phyloP scores from a whole-genome alignment of 2,888 invertebrate genomes.

The Abscondita cerata region DNA sequence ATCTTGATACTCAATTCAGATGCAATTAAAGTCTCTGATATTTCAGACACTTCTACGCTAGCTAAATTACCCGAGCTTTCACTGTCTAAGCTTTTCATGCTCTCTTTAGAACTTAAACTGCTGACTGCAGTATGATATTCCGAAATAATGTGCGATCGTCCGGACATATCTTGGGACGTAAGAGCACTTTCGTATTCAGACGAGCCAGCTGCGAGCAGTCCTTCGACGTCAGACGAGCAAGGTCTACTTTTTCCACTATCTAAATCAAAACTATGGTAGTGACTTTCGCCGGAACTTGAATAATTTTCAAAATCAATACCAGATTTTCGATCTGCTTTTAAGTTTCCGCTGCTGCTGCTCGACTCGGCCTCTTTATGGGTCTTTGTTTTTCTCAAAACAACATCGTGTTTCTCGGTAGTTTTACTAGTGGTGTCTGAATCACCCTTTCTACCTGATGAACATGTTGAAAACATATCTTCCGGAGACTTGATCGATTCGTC shows the following conservation, averaged over 20 bases:
- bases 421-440: slow-evolving; percentile 50
- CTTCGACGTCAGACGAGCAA: slow-evolving; percentile 86
- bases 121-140: slow-evolving; percentile 88
- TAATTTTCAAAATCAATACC: slow-evolving; percentile 80
- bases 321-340: slow-evolving; percentile 71
- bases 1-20: slow-evolving; percentile 83
- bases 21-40: slow-evolving; percentile 91
- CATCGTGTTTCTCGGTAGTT: slow-evolving; percentile 49
- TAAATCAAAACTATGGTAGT: slow-evolving; percentile 87
- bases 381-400: slow-evolving; percentile 54
- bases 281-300: slow-evolving; percentile 89
- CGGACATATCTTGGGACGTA: slow-evolving; percentile 80
- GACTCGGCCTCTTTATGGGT: slow-evolving; percentile 51
- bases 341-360: slow-evolving; percentile 54
- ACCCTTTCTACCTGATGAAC: slow-evolving; percentile 54
- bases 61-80: slow-evolving; percentile 89
- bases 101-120: slow-evolving; percentile 87
- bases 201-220: slow-evolving; percentile 76
- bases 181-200: slow-evolving; percentile 88
- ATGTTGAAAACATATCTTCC: slow-evolving; percentile 62
- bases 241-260: slow-evolving; percentile 77
- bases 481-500: slow-evolving; percentile 60
- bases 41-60: slow-evolving; percentile 89
- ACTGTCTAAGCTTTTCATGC: slow-evolving; percentile 89
- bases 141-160: slow-evolving; percentile 75